Evolutionary conservation across 2,888 invertebrate genomes (phyloP), one percentile per base, ranked within the genome.

Genomic region (Gnatocerus cornutus): DNA sequence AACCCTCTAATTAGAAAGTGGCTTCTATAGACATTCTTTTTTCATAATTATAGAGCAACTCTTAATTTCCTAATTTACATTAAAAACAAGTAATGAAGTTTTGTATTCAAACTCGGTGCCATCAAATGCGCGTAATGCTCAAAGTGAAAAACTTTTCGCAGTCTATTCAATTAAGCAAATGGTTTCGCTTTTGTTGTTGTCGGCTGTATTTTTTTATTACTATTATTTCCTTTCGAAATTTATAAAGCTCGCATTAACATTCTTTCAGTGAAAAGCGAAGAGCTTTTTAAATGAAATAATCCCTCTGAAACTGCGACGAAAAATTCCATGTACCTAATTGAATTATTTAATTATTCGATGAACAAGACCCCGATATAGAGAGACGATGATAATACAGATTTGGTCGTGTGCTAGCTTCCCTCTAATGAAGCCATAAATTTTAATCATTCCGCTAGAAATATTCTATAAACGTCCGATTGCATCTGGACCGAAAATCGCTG

Each of bases 391-490:
- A 39, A 61, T 50, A 61, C 48, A 61, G 48, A 61, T 50, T 59
- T 58, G 53, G 41, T 59, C 41, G 12, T 43, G 21, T 53, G 41
- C 63, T 43, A 37, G 63, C 27, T 10, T 69, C 62, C 50, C 53
- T 62, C 56, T 75, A 73, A 75, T 74, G 71, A 72, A 74, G 73
- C 73, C 33, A 68, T 74, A 74, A 75, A 75, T 68, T 73, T 73
- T 71, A 71, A 73, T 73, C 69, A 65, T 59, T 41, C 39, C 52
- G 52, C 43, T 59, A 43, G 52, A 50, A 58, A 59, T 58, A 66
- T 66, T 66, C 56, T 66, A 37, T 48, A 66, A 48, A 30, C 58
- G 43, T 67, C 66, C 56, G 56, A 64, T 53, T 53, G 55, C 64
- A 56, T 65, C 65, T 56, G 65, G 48, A 53, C 46, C 46, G 30